Evolutionary conservation across 2,888 invertebrate genomes (phyloP), one percentile per base, ranked within the genome.

Genomic region (Dione vanillae): DNA sequence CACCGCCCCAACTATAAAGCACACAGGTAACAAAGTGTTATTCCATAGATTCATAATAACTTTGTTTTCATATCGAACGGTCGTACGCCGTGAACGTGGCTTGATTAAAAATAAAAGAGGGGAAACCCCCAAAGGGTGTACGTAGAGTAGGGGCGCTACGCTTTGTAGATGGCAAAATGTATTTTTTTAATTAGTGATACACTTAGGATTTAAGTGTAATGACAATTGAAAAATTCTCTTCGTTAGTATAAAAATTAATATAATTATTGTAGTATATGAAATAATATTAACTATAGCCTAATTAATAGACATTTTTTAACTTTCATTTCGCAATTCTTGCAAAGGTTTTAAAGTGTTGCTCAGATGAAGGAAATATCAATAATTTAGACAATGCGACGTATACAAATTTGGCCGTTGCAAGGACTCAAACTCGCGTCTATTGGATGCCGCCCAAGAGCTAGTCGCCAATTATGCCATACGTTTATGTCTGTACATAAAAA

Each of bases 21-120:
- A 40, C 9, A 64, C 52, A 49, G 49, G 58, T 40, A 61, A 16
- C 27, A 49, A 41, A 56, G 45, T 66, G 40, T 54, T 11, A 40
- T 45, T 52, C 35, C 40, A 64, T 62, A 67, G 52, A 62, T 62
- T 56, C 54, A 54, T 66, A 62, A 62, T 62, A 71, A 56, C 51
- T 65, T 68, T 65, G 65, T 68, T 68, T 68, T 52, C 43, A 16
- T 64, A 67, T 65, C 58, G 56, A 68, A 64, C 58, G 43, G 16
- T 40, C 59, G 43, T 72, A 59, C 64, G 52, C 66, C 59, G 49
- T 74, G 70, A 70, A 72, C 69, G 66, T 20, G 70, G 64, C 66
- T 68, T 70, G 72, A 75, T 74, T 70, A 69, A 69, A 75, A 74
- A 72, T 69, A 71, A 72, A 71, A 73, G 49, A 56, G 58, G 69